phyloP scores from a whole-genome alignment of 64 coral and sea anemone species.

The Stichodactyla helianthus region DNA sequence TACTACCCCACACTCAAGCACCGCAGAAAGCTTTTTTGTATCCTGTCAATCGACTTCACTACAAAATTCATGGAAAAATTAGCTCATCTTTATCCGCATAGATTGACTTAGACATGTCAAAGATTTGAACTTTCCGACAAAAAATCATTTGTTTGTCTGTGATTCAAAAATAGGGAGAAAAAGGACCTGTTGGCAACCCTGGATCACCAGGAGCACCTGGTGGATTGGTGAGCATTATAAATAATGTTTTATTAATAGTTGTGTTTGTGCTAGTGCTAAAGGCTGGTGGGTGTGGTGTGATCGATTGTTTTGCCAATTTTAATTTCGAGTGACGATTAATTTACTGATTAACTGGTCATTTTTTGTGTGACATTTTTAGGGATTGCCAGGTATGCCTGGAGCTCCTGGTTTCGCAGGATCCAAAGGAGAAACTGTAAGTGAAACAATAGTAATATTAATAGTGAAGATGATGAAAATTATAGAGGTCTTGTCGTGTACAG shows the following conservation, averaged over 20 bases:
- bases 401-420: slow-evolving; percentile 30
- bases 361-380: slow-evolving; percentile 3
- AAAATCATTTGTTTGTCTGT: background rate
- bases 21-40: no score
- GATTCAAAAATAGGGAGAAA: slow-evolving; percentile 7
- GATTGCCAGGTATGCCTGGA: slow-evolving; percentile 42
- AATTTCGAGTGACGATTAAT: background rate
- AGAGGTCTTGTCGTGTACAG: no score
- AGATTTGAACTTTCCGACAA: no score
- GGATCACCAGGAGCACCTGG: slow-evolving; percentile 8
- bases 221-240: slow-evolving; percentile 9
- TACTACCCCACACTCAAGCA: no score
- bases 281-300: no score
- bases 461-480: no score
- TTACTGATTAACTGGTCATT: background rate
- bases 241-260: no score
- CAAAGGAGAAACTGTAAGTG: slow-evolving; percentile 46
- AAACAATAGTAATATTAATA: background rate
- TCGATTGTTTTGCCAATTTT: background rate
- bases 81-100: no score
- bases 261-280: background rate
- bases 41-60: no score
- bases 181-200: slow-evolving; percentile 26
- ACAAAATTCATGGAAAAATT: no score
- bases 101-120: no score